These are phyloP conservation scores for Lottia gigantea DNA, from an alignment of 2,888 invertebrate genomes.

Conservation along the genomic window DNA sequence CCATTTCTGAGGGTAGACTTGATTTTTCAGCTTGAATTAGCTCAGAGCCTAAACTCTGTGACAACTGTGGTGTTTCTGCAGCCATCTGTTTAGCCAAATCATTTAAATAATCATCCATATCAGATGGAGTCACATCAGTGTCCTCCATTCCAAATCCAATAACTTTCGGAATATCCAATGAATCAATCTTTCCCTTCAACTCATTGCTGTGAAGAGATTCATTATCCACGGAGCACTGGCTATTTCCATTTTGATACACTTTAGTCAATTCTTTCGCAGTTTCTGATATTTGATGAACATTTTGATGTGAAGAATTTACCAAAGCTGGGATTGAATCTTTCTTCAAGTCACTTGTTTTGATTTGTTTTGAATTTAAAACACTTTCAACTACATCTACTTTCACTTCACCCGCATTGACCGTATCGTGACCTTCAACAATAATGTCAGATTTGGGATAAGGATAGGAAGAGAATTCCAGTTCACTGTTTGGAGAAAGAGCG, in stretches of 20 bases:
- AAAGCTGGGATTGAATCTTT: neutral
- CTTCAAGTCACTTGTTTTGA: neutral
- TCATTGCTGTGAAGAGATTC: neutral
- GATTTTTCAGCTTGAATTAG: too few species aligned
- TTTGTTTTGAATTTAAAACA: neutral
- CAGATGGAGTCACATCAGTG: conserved; percentile 38
- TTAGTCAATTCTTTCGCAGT: neutral
- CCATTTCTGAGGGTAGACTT: too few species aligned
- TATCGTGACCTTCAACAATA: conserved; percentile 35
- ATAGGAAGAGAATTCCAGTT: conserved; percentile 30
- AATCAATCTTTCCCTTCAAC: neutral
- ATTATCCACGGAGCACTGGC: too few species aligned
- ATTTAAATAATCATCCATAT: conserved; percentile 45
- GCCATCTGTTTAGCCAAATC: conserved; percentile 21
- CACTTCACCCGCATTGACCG: neutral
- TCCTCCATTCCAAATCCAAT: conserved; percentile 33
- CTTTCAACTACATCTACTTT: too few species aligned
- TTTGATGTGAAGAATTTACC: neutral
- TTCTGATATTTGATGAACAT: neutral
- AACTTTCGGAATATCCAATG: conserved; percentile 17
- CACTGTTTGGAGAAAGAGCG: conserved; percentile 33
- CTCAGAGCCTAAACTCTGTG: conserved; percentile 7
- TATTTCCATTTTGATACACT: neutral
- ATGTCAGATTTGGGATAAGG: conserved; percentile 37
- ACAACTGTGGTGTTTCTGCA: conserved; percentile 8